Evolutionary conservation across 1,140 invertebrate species (phyloP), one percentile per base, ranked within the genome.

Genomic region (Heliconius melpomene): DNA sequence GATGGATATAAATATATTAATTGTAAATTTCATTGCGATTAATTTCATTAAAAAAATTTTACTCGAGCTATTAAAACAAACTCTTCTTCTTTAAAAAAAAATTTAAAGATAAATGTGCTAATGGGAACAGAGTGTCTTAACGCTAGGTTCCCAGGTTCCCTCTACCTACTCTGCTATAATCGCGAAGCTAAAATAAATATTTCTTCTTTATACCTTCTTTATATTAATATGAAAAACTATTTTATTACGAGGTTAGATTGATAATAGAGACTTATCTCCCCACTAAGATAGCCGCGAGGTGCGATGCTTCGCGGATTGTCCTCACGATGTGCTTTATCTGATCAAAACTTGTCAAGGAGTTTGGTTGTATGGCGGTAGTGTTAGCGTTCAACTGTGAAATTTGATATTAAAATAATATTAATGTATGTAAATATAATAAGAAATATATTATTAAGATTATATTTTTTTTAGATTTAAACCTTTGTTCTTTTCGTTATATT

Each of bases 321-420:
- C 79, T 73, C 78, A 84, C 83, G 76, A 90, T 87, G 81, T 85
- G 75, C 11, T 73, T 83, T 90, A 92, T 92, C 91, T 84, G 91
- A 92, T 91, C 84, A 78, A 82, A 90, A 89, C 77, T 90, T 90
- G 88, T 88, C 87, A 87, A 88, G 74, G 74, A 75, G 57, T 75
- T 29, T 40, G n/a, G 7, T 20, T 72, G 74, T 72, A 50, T 74
- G 79, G 80, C 72, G 60, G 52, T 5, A 78, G 76, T 82, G 77
- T 23, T 11, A 75, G 80, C 79, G 75, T 6, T 16, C 7, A 74
- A 23, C 7, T 57, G 3, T 57, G 2, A n/a, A 23, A 57, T 57
- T 57, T 57, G 0, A 23, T 50, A 52, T 29, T 26, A 29, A 26
- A 66, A 29, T 66, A 29, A 13, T 66, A 66, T 66, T 16, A 16